These are phyloP conservation scores for Mormyrus hasselquistii DNA, from an alignment of 2,797 vertebrate species.

Conservation along the genomic window DNA sequence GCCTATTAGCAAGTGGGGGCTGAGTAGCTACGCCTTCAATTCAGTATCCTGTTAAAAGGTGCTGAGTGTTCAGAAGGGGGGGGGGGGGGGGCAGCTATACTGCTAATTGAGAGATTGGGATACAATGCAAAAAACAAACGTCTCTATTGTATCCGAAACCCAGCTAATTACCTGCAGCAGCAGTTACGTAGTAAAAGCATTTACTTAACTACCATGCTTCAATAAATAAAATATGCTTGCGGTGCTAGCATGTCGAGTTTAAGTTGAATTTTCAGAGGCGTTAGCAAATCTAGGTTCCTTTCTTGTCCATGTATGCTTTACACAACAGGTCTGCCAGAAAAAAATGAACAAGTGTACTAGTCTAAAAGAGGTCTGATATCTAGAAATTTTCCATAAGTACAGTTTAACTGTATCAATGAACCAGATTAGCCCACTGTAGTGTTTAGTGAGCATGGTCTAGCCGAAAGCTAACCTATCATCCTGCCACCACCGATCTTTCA, in stretches of 20 bases:
- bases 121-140: background rate
- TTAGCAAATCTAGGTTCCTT: background rate
- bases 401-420: background rate
- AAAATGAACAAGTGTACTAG: background rate
- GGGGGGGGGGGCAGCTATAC: background rate
- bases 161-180: background rate
- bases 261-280: background rate
- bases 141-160: background rate
- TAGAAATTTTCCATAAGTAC: background rate
- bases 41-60: background rate
- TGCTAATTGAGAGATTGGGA: background rate
- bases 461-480: background rate
- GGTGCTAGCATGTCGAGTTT: background rate
- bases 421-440: background rate
- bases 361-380: background rate
- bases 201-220: background rate
- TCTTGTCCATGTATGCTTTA: background rate
- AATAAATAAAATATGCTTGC: background rate
- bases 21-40: background rate
- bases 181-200: background rate
- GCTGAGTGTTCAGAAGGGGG: background rate
- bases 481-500: constrained; percentile 25
- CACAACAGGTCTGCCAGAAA: background rate
- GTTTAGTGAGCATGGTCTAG: background rate
- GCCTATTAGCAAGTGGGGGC: background rate